A percentile compares a stretch with the other conserved stretches of the same genome.
These are phyloP conservation scores for Chaunax sp. DNA, from an alignment of 2,797 vertebrate species.

Conservation along the genomic window DNA sequence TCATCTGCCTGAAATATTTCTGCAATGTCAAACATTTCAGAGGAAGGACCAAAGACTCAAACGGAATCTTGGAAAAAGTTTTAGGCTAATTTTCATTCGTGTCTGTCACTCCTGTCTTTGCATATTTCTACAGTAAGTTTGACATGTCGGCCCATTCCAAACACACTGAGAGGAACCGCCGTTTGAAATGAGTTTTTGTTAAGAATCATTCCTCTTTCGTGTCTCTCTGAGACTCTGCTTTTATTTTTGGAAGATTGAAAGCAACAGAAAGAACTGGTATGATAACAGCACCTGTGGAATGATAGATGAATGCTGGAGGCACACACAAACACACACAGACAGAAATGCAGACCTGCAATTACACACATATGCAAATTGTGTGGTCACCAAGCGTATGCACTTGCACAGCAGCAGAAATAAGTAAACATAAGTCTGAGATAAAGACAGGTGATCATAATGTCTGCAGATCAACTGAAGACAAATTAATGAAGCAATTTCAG, in stretches of 20 bases:
- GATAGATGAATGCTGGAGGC: slow-evolving; percentile 18
- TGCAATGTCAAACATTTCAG: slow-evolving; percentile 1
- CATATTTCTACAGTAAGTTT: neutral
- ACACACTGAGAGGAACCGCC: neutral
- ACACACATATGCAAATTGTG: neutral
- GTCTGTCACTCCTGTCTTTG: neutral
- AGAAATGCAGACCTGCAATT: neutral
- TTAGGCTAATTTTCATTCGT: neutral
- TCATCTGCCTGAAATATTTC: neutral
- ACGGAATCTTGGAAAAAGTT: neutral
- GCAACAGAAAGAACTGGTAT: neutral
- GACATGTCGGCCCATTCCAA: neutral
- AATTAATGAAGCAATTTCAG: slow-evolving; percentile 16
- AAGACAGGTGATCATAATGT: slow-evolving; percentile 26
- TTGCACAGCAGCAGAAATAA: too few species aligned
- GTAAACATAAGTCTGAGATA: slow-evolving; percentile 7
- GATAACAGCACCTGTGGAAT: slow-evolving; percentile 38
- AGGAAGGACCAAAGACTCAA: neutral
- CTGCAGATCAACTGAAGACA: slow-evolving; percentile 13
- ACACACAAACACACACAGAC: slow-evolving; percentile 12
- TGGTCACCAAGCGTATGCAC: too few species aligned
- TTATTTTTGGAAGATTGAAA: slow-evolving; percentile 31
- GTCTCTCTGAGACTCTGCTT: slow-evolving; percentile 14
- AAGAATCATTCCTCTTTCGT: slow-evolving; percentile 2
- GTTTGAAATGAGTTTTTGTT: slow-evolving; percentile 24